Base-by-base conservation (phyloP, 30 jellyfish, hydroid and myxozoan genomes). In the Nemopilema nomurai region DNA sequence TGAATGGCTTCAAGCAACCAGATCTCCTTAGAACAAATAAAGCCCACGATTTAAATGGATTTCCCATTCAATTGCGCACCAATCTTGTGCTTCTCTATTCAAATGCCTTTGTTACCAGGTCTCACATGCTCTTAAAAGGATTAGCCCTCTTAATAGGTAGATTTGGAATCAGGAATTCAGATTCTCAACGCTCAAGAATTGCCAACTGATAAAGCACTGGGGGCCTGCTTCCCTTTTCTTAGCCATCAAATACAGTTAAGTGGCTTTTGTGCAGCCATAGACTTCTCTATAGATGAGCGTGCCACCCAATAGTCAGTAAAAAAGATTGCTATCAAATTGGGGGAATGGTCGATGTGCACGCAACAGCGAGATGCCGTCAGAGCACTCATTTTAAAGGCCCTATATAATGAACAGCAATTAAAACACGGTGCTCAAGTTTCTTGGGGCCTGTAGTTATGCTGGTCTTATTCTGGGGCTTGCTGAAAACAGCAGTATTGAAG, bases 41-140 rank as follows among this genome's bases (percentile, higher is more conserved):
- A 67, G 51, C 77, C 77, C 33, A n/a, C 50, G 77, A 67, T 67
- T 67, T 67, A 67, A 67, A 67, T 16, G 77, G 77, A 67, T 67
- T 67, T 21, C 31, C 77, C 28, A 67, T 67, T 67, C 50, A 67
- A 67, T 67, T 67, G 17, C 77, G 28, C 77, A 67, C 33, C 77
- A 67, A 20, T 20, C 77, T 67, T 67, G 77, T 32, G n/a, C 31
- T 67, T 21, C 28, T 8, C 77, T 8, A 67, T 67, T 67, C 77
- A 67, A 67, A 67, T 67, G 33, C 77, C 49, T 20, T 67, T 67
- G 77, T 20, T 8, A 8, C 24, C 77, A 67, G 32, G 77, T 67
- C 77, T 21, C 77, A 67, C 31, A 26, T n/a, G 32, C 50, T 26
- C 28, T 20, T 67, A 32, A 67, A 16, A 26, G 32, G 77, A 67